phyloP scores from a whole-genome alignment of 2,113 vertebrate species.

The Aleadryas rufinucha region DNA sequence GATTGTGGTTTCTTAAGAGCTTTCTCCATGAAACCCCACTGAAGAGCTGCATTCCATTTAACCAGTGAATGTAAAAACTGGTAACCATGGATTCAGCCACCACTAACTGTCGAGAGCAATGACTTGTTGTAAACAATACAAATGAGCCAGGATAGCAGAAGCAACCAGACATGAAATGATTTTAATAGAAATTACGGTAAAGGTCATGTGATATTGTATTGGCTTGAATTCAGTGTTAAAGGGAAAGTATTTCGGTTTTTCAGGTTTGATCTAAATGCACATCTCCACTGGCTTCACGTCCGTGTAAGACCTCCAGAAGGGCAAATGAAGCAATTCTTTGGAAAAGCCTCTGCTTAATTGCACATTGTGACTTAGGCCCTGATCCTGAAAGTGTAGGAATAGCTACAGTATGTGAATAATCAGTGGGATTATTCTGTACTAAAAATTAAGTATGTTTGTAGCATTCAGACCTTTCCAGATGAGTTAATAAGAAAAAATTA shows the following conservation, averaged over 20 bases:
- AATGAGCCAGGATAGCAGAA: slow-evolving; percentile 78
- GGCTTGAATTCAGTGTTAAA: slow-evolving; percentile 75
- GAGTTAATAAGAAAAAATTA: not conserved
- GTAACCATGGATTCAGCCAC: slow-evolving; percentile 83
- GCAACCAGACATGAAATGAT: slow-evolving; percentile 83
- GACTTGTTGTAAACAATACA: slow-evolving; percentile 83
- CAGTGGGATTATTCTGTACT: not conserved
- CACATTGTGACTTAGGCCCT: slow-evolving; percentile 21
- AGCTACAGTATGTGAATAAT: not conserved
- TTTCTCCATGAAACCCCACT: slow-evolving; percentile 72
- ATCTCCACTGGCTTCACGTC: not conserved
- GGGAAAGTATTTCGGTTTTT: slow-evolving; percentile 69
- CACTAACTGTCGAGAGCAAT: slow-evolving; percentile 76
- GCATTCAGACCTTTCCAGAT: not conserved
- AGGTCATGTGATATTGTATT: slow-evolving; percentile 76
- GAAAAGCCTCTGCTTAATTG: slow-evolving; percentile 21
- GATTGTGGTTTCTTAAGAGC: slow-evolving; percentile 76
- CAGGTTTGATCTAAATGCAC: slow-evolving; percentile 41
- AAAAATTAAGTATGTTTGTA: not conserved
- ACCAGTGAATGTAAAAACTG: slow-evolving; percentile 78
- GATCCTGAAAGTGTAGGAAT: not conserved
- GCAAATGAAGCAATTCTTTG: slow-evolving; percentile 4
- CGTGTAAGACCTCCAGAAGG: slow-evolving; percentile 9
- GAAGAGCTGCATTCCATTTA: slow-evolving; percentile 79
- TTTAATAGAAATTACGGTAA: slow-evolving; percentile 84